Base-by-base conservation (phyloP, 1,140 invertebrate genomes). In the Zaprionus ornatus region DNA sequence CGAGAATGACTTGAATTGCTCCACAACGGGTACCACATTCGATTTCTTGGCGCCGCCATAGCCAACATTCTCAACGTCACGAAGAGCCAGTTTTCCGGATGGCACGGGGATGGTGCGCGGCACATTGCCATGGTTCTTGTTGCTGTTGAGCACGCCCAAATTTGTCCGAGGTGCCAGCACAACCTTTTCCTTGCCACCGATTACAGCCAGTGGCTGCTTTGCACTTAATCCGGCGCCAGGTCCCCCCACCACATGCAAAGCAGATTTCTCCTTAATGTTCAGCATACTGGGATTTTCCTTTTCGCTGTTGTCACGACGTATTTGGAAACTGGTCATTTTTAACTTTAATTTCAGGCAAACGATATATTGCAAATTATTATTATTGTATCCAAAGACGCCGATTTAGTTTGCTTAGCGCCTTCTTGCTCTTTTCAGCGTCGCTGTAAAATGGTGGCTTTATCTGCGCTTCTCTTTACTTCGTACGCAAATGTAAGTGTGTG, bases 1-100 rank as follows among this genome's bases (percentile, higher is more conserved):
- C 76, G 95, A 96, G 79, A 96, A 96, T 15, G 94, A 94, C 90
- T 95, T 94, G 92, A 96, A 96, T 80, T 95, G 95, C 54, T 95
- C 95, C 71, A 85, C 82, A 68, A 95, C 95, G 27, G 94, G 82
- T 42, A 86, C 92, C 50, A 81, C 82, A 15, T 70, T 90, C 0
- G 81, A 74, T 77, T 92, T 92, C 54, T 92, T 92, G n/a, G 62
- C 56, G 4, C 54, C 65, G 54, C 45, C 73, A 66, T 65, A 77
- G 21, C 55, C 60, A 17, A 57, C 67, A 62, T 91, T 81, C 25
- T 91, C 84, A 29, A 90, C 73, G 10, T 85, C 80, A 29, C 88
- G 83, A 12, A 91, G 74, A 29, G 75, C 88, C 80, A 69, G 66
- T 92, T 92, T 91, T 71, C 74, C 75, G 73, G 76, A 54, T 71